phyloP scores from a whole-genome alignment of 2,797 vertebrate genomes.

The Eospalax fontanierii region DNA sequence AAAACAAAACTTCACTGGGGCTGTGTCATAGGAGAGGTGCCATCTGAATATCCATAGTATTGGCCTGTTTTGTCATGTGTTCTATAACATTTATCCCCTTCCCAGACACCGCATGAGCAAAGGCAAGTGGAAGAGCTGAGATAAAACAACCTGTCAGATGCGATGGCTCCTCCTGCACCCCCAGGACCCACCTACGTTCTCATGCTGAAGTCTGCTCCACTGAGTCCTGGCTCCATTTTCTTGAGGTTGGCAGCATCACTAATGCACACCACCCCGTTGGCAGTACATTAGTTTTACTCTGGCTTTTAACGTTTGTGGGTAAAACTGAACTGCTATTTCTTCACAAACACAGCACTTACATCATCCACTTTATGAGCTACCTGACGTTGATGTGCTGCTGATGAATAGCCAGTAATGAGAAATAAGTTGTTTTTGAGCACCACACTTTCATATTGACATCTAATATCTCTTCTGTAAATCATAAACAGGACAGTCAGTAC shows the following conservation, averaged over 20 bases:
- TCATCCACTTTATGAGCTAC: slow-evolving; percentile 50
- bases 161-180: neutral
- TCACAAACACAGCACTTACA: neutral
- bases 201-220: too few relatives aligned
- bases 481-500: slow-evolving; percentile 73
- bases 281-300: neutral
- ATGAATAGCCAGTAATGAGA: slow-evolving; percentile 82
- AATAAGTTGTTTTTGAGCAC: slow-evolving; percentile 81
- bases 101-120: fast-evolving
- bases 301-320: slow-evolving; percentile 26
- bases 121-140: neutral
- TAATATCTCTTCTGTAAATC: slow-evolving; percentile 76
- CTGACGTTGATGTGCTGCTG: slow-evolving; percentile 73
- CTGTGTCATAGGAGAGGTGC: neutral
- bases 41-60: neutral
- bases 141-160: fast-evolving
- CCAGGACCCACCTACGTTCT: neutral
- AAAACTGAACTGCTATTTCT: slow-evolving; percentile 40
- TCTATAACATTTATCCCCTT: neutral
- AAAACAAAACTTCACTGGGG: neutral
- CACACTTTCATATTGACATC: slow-evolving; percentile 51
- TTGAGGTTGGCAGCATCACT: neutral
- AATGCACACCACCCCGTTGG: neutral
- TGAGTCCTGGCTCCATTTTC: fast-evolving
- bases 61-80: fast-evolving